Conservation (phyloP, 2,113 vertebrate genomes). For the Alligator mississippiensis region DNA sequence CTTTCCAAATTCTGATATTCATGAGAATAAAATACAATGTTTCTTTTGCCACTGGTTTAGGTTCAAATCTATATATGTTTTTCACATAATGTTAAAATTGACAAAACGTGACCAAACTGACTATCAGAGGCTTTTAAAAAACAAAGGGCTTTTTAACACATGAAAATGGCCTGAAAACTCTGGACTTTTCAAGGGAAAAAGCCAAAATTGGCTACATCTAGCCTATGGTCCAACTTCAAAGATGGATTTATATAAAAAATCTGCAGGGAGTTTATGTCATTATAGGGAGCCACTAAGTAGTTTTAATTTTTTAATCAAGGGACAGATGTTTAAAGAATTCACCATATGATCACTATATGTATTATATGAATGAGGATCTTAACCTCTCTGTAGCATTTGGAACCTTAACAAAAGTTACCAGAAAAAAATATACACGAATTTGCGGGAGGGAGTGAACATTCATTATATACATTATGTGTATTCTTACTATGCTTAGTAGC, state of each 20-base stretch:
- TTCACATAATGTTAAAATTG: neutral
- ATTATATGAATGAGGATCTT: neutral
- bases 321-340: neutral
- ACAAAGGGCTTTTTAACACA: neutral
- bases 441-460: neutral
- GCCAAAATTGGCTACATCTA: fast-evolving
- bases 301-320: neutral
- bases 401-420: neutral
- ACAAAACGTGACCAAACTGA: neutral
- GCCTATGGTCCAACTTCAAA: fast-evolving
- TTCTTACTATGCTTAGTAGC: too few species aligned
- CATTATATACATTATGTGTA: neutral
- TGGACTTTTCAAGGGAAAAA: neutral
- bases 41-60: neutral
- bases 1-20: neutral
- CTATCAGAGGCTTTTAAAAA: neutral
- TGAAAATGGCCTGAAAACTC: neutral
- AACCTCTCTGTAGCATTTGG: neutral
- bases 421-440: neutral
- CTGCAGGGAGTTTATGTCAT: neutral
- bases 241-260: neutral
- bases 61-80: neutral
- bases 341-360: neutral
- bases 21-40: fast-evolving
- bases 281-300: neutral